Evolutionary conservation across 53 echinoderm and acorn worm species (phyloP).

Genomic region (Echinarachnius parma): DNA sequence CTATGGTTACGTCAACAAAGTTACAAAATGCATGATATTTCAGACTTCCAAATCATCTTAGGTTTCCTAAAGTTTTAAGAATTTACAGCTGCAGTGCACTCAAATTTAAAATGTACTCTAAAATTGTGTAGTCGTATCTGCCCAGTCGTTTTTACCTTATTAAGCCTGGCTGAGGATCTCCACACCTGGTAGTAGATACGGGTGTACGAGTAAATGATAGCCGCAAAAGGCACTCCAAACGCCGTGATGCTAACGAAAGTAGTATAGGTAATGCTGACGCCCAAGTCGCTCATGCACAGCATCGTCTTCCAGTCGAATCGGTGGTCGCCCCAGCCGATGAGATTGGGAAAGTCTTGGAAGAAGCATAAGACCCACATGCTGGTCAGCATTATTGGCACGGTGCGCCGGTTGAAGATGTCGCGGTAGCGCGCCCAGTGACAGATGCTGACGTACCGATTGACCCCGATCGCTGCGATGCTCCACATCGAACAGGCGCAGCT

Average conservation of each 20-base stretch:
- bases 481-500: constrained; percentile 53
- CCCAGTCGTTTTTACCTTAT: too few species aligned
- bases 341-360: constrained; percentile 49
- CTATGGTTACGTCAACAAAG: too few species aligned
- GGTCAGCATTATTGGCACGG: constrained; percentile 23
- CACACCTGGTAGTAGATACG: constrained; percentile 31
- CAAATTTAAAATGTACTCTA: too few species aligned
- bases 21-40: too few species aligned
- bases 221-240: constrained; percentile 31
- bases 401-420: constrained; percentile 43
- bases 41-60: too few species aligned
- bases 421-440: constrained; percentile 41
- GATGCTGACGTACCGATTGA: constrained; percentile 58
- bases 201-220: constrained; percentile 33
- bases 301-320: constrained; percentile 39
- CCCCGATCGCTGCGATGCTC: constrained; percentile 50
- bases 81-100: too few species aligned
- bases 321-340: constrained; percentile 58
- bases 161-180: not conserved
- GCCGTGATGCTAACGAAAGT: constrained; percentile 27
- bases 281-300: constrained; percentile 48
- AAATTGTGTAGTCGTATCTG: too few species aligned
- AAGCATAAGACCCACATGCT: constrained; percentile 44
- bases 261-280: constrained; percentile 37
- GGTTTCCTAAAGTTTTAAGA: too few species aligned